Percentiles rank a stretch among this genome's conserved stretches.
phyloP scores from a whole-genome alignment of 2,888 invertebrate species.

The Trypoxylon attenuatum region DNA sequence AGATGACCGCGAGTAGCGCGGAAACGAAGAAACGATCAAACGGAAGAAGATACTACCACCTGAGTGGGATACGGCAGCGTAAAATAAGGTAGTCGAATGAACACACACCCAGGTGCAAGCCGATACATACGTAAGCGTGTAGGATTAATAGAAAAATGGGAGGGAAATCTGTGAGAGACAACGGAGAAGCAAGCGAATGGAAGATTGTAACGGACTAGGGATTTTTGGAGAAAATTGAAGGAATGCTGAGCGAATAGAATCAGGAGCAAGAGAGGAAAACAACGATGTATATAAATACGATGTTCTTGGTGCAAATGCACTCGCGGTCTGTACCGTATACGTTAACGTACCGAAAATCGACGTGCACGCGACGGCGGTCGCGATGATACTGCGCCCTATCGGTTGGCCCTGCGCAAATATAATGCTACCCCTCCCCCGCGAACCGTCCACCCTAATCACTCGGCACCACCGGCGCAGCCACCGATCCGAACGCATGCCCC shows the following conservation, averaged over 20 bases:
- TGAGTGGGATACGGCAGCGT: too few relatives aligned
- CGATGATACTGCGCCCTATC: conserved; percentile 74
- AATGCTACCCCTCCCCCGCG: conserved; percentile 71
- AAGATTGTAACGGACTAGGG: too few relatives aligned
- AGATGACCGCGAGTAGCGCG: neutral
- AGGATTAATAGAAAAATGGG: too few relatives aligned
- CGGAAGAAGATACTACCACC: too few relatives aligned
- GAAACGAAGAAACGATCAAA: too few relatives aligned
- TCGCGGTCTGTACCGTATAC: conserved; percentile 31
- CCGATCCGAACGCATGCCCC: conserved; percentile 45
- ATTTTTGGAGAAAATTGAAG: too few relatives aligned
- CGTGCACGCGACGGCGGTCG: conserved; percentile 71
- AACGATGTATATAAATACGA: conserved; percentile 11
- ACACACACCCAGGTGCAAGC: too few relatives aligned
- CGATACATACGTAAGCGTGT: too few relatives aligned
- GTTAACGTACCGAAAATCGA: conserved; percentile 40
- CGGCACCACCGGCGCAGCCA: conserved; percentile 38
- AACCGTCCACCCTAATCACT: conserved; percentile 48
- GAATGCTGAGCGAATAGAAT: too few relatives aligned
- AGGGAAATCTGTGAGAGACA: too few relatives aligned
- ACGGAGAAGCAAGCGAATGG: too few relatives aligned
- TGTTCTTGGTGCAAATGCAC: conserved; percentile 30
- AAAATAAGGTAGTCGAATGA: too few relatives aligned
- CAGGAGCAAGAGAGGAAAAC: neutral
- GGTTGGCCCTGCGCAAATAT: conserved; percentile 74